A percentile compares a stretch with the other conserved stretches of the same genome.
Evolutionary conservation across 2,888 invertebrate species (phyloP).

Genomic region (Sarcophaga carnaria): DNA sequence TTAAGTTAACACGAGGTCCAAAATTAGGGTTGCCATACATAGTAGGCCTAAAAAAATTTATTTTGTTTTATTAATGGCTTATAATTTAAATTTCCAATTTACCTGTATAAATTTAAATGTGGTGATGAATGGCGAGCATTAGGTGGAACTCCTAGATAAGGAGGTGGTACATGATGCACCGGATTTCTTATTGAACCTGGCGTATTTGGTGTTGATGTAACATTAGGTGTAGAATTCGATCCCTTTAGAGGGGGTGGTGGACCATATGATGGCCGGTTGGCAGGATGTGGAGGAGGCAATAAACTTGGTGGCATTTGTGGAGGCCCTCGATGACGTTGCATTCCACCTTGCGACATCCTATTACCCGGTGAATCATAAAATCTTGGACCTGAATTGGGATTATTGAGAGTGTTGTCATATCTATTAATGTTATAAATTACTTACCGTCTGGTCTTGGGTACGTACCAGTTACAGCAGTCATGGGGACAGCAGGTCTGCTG

Average conservation of each 20-base stretch:
- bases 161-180: conserved; percentile 62
- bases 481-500: conserved; percentile 57
- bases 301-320: conserved; percentile 70
- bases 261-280: conserved; percentile 79
- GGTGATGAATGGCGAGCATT: conserved; percentile 78
- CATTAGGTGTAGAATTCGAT: conserved; percentile 71
- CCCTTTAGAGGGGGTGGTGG: conserved; percentile 80
- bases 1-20: conserved; percentile 74
- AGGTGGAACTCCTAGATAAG: conserved; percentile 72
- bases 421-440: conserved; percentile 16
- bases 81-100: conserved; percentile 4
- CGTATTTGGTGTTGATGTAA: conserved; percentile 45
- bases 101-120: conserved; percentile 80
- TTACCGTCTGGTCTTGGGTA: conserved; percentile 74
- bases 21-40: conserved; percentile 80
- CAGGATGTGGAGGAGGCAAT: conserved; percentile 68
- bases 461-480: conserved; percentile 72
- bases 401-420: neutral
- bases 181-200: conserved; percentile 49
- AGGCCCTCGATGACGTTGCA: conserved; percentile 72
- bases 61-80: neutral
- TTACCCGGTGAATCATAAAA: conserved; percentile 75
- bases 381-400: conserved; percentile 72
- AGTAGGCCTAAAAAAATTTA: conserved; percentile 73
- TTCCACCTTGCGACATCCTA: conserved; percentile 53